A percentile compares a stretch with the other conserved stretches of the same genome.
Evolutionary conservation across 1,140 invertebrate species (phyloP).

Genomic region (Phocides pigmalion): DNA sequence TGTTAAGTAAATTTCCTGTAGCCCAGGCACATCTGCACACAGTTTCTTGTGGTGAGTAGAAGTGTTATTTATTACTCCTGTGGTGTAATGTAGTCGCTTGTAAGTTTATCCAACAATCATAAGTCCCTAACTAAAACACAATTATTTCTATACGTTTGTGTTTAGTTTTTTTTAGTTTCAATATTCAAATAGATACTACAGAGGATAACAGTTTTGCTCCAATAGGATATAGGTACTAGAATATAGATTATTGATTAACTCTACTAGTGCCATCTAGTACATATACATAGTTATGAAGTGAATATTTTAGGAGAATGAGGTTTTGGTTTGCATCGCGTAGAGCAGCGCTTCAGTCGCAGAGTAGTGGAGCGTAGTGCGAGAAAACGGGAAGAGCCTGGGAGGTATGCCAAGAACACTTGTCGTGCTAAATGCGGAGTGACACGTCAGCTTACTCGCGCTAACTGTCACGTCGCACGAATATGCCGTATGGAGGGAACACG

Average conservation of each 20-base stretch:
- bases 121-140: no score
- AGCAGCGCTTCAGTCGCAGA: background rate
- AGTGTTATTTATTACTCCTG: no score
- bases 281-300: background rate
- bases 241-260: background rate
- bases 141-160: no score
- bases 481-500: constrained; percentile 38
- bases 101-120: no score
- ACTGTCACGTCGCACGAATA: constrained; percentile 53
- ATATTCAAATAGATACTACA: no score
- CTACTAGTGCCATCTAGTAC: background rate
- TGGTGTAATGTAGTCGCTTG: no score
- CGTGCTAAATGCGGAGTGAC: constrained; percentile 66
- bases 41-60: no score
- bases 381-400: constrained; percentile 62
- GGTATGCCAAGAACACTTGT: constrained; percentile 67
- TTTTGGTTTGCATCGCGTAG: constrained; percentile 1
- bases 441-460: constrained; percentile 60
- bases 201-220: no score
- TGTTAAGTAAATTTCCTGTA: no score
- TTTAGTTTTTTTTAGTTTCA: no score
- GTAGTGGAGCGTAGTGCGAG: constrained; percentile 36
- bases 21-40: no score
- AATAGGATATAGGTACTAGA: no score
- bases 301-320: background rate